Evolutionary conservation across 2,113 vertebrate species (phyloP), one percentile per base, ranked within the genome.

Genomic region (Tetraodon nigroviridis): DNA sequence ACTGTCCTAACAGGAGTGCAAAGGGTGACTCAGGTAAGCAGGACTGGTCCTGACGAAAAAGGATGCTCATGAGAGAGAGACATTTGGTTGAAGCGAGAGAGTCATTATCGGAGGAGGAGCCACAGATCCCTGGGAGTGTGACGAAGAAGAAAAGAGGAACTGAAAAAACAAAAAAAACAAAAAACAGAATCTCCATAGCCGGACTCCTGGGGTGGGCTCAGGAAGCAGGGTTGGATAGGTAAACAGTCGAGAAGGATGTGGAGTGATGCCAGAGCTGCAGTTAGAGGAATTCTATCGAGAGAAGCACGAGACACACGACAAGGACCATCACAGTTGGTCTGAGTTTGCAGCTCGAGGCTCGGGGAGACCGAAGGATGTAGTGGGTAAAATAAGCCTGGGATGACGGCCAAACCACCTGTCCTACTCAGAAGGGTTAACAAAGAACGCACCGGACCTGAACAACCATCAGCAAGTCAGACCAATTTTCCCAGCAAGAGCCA

Each of bases 11-110:
- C 73, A 76, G 65, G 60, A 65, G 64, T 55, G 73, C 67, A 70
- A 80, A 58, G 65, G 66, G 74, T 80, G 78, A 86, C 61, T 81
- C 83, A 81, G 81, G 83, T 86, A 80, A 82, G 61, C 61, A 58
- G 76, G 55, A 73, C 60, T 44, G 63, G 58, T 73, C 63, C 71
- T 70, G 58, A 69, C 18, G 67, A 77, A 65, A 76, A 45, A 71
- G 66, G 64, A 80, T 45, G 62, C 67, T 53, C 29, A 57, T 71
- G 49, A 71, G 58, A 67, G 67, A 27, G 67, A 71, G 59, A 37
- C 58, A 67, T 61, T 47, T 12, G 73, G 74, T 44, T 18, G 55
- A 22, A 68, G 69, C 13, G 53, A 74, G 63, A 67, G 67, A 75
- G 62, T 50, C 8, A 44, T 44, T 29, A 13, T 45, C 24, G 63